Evolutionary conservation across 2,113 vertebrate genomes (phyloP), one percentile per base, ranked within the genome.

Genomic region (Hoplias malabaricus): DNA sequence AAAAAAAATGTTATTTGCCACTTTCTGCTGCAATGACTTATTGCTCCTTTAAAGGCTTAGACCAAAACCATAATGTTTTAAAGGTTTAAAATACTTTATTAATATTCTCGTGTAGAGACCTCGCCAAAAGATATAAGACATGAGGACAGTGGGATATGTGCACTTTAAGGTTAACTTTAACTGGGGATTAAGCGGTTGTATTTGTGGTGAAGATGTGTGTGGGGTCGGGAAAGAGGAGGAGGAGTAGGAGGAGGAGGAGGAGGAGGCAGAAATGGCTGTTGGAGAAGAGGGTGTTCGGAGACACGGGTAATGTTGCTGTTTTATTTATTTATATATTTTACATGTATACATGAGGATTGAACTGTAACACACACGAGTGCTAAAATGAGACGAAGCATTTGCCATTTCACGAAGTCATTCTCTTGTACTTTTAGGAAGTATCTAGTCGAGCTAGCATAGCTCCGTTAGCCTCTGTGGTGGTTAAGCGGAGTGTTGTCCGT

Each of bases 401-500:
- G 42, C 16, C 42, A 14, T 43, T 43, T 43, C 42, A 14, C 12
- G 16, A 5, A 1, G 16, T 1, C 43, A 3, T 23, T 53, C 1
- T 23, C 2, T 7, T 21, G 48, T 53, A n/a, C n/a, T n/a, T n/a
- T 19, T n/a, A 5, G 43, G 0, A 14, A 48, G 43, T 2, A 11
- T 1, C 43, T 48, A 13, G 21, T 21, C 16, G 12, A 8, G 21
- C 34, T 66, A 67, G 34, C 43, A 43, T 16, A 69, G 8, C 16
- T 16, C 62, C 13, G 59, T n/a, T 67, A 67, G 34, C 62, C 13
- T 48, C 65, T 7, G 38, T 7, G 65, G 9, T 31, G 21, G 36
- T 42, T n/a, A 5, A 36, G 46, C 40, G 34, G 16, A 14, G 67
- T 84, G 86, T 92, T 91, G 90, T 84, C 56, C 65, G 90, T 92